phyloP scores from a whole-genome alignment of 2,888 invertebrate species.

The Smittia sp. region DNA sequence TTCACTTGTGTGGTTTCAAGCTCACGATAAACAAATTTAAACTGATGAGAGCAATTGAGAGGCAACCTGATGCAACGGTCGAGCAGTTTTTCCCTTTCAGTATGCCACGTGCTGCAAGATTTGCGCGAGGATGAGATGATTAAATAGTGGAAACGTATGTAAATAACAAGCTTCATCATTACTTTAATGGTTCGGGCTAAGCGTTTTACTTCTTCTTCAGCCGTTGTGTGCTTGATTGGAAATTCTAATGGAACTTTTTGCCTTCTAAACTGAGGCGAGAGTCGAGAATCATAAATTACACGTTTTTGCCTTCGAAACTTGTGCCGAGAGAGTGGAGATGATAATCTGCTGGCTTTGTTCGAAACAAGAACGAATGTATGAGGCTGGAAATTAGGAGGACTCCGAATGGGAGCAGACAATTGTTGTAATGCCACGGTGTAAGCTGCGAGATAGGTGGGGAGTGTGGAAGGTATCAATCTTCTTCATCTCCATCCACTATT shows the following conservation, averaged over 20 bases:
- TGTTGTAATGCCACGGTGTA: conserved; percentile 8
- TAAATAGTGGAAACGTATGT: conserved; percentile 30
- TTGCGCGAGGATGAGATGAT: conserved; percentile 24
- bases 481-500: conserved; percentile 6
- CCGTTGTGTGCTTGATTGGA: background rate
- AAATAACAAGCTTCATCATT: conserved; percentile 38
- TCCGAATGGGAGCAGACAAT: conserved; percentile 13
- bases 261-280: background rate
- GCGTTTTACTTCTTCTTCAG: conserved; percentile 7
- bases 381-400: background rate
- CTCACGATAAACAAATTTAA: conserved; percentile 3
- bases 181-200: conserved; percentile 25
- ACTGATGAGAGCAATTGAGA: background rate
- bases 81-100: background rate
- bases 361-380: conserved; percentile 12
- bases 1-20: background rate
- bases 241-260: background rate
- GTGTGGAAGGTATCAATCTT: conserved; percentile 41
- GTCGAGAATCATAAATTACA: conserved; percentile 16
- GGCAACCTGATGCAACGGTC: background rate
- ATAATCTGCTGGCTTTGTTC: conserved; percentile 8
- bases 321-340: background rate
- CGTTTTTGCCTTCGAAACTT: conserved; percentile 10
- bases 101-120: conserved; percentile 30
- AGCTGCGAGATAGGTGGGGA: background rate